These are phyloP conservation scores for Troides helena DNA, from an alignment of 2,888 invertebrate genomes.

Conservation along the genomic window DNA sequence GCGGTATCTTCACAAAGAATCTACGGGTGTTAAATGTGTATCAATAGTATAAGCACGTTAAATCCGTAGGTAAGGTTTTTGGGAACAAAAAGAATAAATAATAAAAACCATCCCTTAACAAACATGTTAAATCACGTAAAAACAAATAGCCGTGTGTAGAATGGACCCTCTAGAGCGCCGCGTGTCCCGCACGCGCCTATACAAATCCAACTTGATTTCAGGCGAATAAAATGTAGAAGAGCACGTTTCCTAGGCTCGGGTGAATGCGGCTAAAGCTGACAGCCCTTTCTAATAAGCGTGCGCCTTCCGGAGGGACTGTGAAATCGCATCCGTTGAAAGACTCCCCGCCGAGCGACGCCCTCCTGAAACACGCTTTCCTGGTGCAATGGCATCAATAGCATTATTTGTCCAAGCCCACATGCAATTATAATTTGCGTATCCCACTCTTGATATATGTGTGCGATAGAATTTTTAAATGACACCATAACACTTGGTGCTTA, in stretches of 20 bases:
- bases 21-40: background rate
- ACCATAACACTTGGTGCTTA: background rate
- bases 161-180: constrained; percentile 41
- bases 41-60: background rate
- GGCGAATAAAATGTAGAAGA: constrained; percentile 41
- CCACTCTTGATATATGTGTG: constrained; percentile 6
- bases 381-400: constrained; percentile 17
- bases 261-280: constrained; percentile 52
- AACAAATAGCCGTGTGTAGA: constrained; percentile 61
- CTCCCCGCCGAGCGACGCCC: constrained; percentile 40
- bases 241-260: constrained; percentile 32
- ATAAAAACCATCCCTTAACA: constrained; percentile 42
- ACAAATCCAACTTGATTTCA: constrained; percentile 48
- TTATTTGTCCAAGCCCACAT: constrained; percentile 23
- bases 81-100: constrained; percentile 9
- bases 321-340: constrained; percentile 48
- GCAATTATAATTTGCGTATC: constrained; percentile 24
- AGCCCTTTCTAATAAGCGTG: constrained; percentile 65
- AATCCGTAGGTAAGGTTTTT: constrained; percentile 6
- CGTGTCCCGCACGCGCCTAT: constrained; percentile 51
- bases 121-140: constrained; percentile 73
- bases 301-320: constrained; percentile 48
- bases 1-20: background rate
- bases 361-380: constrained; percentile 21
- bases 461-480: background rate